These are phyloP conservation scores for Ochotona curzoniae DNA, from an alignment of 2,113 vertebrate genomes.

Conservation along the genomic window DNA sequence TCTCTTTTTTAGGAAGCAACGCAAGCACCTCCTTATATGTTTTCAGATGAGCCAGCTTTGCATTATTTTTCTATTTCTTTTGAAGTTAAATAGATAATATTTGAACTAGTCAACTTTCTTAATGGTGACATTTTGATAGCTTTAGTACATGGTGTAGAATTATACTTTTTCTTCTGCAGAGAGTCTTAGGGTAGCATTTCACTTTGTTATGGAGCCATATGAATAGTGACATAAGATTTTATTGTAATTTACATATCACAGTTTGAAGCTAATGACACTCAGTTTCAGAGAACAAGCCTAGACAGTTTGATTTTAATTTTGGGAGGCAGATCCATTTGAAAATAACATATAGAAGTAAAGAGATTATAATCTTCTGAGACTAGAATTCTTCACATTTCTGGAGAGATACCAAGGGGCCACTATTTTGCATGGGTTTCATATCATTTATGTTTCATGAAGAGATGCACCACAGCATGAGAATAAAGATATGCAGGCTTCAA, in stretches of 20 bases:
- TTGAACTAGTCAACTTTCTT: conserved; percentile 2
- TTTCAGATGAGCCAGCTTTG: conserved; percentile 73
- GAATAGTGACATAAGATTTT: background rate
- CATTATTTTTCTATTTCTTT: conserved; percentile 65
- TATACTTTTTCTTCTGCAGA: background rate
- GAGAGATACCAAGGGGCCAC: background rate
- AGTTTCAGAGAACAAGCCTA: background rate
- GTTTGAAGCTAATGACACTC: background rate
- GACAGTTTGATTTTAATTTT: background rate
- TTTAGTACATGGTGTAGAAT: background rate
- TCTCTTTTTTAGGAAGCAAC: conserved; percentile 76
- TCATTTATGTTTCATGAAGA: background rate
- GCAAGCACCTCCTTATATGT: conserved; percentile 74
- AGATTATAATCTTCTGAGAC: background rate
- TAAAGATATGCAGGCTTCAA: background rate
- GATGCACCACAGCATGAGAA: background rate
- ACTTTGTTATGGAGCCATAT: background rate
- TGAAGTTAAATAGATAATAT: conserved; percentile 62
- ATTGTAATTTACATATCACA: background rate
- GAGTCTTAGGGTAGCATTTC: background rate
- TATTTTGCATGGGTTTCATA: background rate
- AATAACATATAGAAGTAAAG: background rate
- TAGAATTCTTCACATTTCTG: background rate
- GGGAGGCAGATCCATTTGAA: background rate
- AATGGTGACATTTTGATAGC: background rate